phyloP scores from a whole-genome alignment of 1,140 invertebrate species.

The Adoxophyes honmai region DNA sequence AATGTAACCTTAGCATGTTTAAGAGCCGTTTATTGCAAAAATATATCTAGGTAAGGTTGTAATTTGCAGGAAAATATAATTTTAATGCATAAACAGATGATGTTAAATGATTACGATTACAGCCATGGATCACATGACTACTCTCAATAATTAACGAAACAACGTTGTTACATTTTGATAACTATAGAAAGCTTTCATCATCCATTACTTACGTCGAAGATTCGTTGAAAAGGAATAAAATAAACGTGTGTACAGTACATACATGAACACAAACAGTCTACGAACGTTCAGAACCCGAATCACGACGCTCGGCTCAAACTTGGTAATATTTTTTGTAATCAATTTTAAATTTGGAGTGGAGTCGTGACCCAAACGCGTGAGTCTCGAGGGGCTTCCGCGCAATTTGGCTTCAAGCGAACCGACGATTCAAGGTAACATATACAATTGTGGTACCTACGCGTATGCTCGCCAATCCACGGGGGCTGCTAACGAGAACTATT shows the following conservation, averaged over 20 bases:
- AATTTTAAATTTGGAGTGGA: constrained; percentile 70
- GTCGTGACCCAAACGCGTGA: constrained; percentile 62
- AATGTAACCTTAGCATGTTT: too few species aligned
- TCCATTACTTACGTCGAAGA: constrained; percentile 4
- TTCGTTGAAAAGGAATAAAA: background rate
- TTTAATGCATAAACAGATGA: too few species aligned
- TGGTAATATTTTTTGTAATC: constrained; percentile 52
- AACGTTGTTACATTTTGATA: too few species aligned
- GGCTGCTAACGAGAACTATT: too few species aligned
- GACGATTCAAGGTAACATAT: constrained; percentile 18
- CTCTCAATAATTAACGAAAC: too few species aligned
- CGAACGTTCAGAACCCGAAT: background rate
- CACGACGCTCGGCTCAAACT: constrained; percentile 13
- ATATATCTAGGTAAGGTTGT: too few species aligned
- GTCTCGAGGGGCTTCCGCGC: constrained; percentile 45
- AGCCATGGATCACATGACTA: too few species aligned
- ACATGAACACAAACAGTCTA: constrained; percentile 11
- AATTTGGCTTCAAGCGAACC: constrained; percentile 23
- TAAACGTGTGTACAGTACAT: constrained; percentile 4
- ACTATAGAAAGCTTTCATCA: background rate
- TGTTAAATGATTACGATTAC: too few species aligned
- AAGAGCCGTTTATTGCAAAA: too few species aligned
- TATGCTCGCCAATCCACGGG: too few species aligned
- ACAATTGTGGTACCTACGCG: background rate
- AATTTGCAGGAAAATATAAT: too few species aligned